A percentile compares a stretch with the other conserved stretches of the same genome.
Conservation (phyloP, 2,888 invertebrate genomes). For the Diloba caeruleocephala region DNA sequence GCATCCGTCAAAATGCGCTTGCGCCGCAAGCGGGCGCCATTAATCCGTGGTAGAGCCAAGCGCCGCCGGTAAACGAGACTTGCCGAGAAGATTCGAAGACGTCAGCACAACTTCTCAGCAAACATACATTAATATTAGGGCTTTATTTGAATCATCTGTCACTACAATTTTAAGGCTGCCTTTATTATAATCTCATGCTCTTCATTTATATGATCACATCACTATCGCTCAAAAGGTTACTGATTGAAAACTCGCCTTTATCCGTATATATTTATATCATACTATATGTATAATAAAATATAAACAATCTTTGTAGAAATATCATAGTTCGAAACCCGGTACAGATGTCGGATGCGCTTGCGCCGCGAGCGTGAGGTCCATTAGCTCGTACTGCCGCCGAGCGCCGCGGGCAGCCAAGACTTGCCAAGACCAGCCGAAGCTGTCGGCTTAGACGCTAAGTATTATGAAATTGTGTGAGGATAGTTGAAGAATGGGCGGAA, state of each 20-base stretch:
- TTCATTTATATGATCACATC: too few species aligned
- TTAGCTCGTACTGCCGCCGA: slow-evolving; percentile 71
- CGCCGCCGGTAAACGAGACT: slow-evolving; percentile 9
- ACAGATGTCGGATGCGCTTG: slow-evolving; percentile 52
- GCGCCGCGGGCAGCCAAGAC: slow-evolving; percentile 55
- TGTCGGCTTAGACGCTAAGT: slow-evolving; percentile 47
- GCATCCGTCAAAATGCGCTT: slow-evolving; percentile 42
- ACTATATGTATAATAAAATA: slow-evolving; percentile 24
- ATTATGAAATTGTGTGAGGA: slow-evolving; percentile 48
- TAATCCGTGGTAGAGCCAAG: slow-evolving; percentile 21
- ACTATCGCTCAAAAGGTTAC: too few species aligned
- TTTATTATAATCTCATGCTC: background rate
- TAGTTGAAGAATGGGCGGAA: slow-evolving; percentile 35
- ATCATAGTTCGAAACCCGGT: slow-evolving; percentile 36
- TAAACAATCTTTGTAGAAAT: slow-evolving; percentile 25
- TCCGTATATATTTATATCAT: too few species aligned
- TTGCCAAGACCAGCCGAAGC: slow-evolving; percentile 46
- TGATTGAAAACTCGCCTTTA: too few species aligned
- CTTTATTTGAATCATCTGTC: background rate
- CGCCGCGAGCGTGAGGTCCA: slow-evolving; percentile 68
- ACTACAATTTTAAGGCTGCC: background rate
- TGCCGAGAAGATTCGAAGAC: background rate
- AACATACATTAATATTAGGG: background rate
- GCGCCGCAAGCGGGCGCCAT: slow-evolving; percentile 45
- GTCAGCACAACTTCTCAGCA: slow-evolving; percentile 1